Conservation (phyloP, 2,888 invertebrate genomes). For the Dascillus cervinus region DNA sequence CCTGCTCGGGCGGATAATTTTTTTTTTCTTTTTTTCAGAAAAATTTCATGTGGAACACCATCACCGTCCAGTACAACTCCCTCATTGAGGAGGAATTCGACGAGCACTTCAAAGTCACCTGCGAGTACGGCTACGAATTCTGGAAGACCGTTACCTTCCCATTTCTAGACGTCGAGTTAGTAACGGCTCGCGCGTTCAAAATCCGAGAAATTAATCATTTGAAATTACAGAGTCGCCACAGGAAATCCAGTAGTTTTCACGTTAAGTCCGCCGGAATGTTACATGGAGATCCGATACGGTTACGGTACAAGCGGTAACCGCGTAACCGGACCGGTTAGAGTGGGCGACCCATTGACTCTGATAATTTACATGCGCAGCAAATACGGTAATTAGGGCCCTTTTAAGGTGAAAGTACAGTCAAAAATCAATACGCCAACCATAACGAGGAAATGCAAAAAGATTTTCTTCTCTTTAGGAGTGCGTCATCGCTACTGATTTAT, state of each 20-base stretch:
- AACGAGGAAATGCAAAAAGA: too few species aligned
- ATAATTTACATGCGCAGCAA: conserved; percentile 93
- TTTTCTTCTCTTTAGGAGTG: too few species aligned
- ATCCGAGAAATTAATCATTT: conserved; percentile 1
- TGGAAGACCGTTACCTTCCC: conserved; percentile 96
- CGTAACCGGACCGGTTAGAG: conserved; percentile 82
- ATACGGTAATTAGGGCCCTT: too few species aligned
- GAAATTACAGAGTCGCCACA: conserved; percentile 70
- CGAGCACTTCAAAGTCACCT: conserved; percentile 92
- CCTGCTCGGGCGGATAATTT: conserved; percentile 54
- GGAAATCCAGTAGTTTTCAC: conserved; percentile 92
- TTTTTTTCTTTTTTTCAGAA: conserved; percentile 51
- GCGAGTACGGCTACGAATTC: conserved; percentile 93
- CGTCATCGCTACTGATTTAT: too few species aligned
- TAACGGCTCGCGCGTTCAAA: conserved; percentile 23
- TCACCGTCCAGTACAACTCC: conserved; percentile 89
- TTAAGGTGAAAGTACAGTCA: too few species aligned
- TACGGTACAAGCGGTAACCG: conserved; percentile 81
- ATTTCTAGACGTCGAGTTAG: conserved; percentile 90
- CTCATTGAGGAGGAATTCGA: conserved; percentile 90
- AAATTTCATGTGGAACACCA: conserved; percentile 95
- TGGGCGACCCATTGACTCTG: conserved; percentile 85
- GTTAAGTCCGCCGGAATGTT: conserved; percentile 86
- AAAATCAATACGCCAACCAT: too few species aligned
- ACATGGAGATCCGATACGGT: conserved; percentile 91